Conservation (phyloP, 1,140 invertebrate species). For the Drosophila sucinea region DNA sequence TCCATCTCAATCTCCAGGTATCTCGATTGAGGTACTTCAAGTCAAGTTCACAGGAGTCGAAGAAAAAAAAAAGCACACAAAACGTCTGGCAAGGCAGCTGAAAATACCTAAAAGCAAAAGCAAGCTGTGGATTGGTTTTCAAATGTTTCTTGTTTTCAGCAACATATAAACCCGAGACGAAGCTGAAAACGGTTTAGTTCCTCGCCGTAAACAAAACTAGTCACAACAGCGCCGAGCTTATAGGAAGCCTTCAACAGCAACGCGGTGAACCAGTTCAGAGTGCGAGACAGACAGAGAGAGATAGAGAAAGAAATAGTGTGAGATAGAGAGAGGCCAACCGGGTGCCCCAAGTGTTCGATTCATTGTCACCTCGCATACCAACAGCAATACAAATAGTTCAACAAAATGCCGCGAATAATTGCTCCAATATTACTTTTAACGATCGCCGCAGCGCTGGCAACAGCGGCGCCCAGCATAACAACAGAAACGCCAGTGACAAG, state of each 20-base stretch:
- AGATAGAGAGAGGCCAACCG: slow-evolving; percentile 40
- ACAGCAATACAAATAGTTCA: slow-evolving; percentile 13
- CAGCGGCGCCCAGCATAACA: background rate
- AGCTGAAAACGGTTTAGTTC: slow-evolving; percentile 79
- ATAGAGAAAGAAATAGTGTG: slow-evolving; percentile 24
- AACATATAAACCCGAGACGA: slow-evolving; percentile 68
- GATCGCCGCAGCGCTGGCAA: background rate
- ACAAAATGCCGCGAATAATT: slow-evolving; percentile 52
- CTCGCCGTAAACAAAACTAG: slow-evolving; percentile 81
- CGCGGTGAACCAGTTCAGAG: slow-evolving; percentile 51
- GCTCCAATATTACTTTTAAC: slow-evolving; percentile 6
- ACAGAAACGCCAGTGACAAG: background rate
- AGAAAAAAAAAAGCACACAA: slow-evolving; percentile 12
- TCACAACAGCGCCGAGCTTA: slow-evolving; percentile 66
- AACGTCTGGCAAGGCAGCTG: slow-evolving; percentile 55
- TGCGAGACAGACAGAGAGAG: slow-evolving; percentile 19
- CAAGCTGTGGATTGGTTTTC: slow-evolving; percentile 49
- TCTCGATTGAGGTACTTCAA: slow-evolving; percentile 36
- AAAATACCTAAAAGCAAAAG: slow-evolving; percentile 24
- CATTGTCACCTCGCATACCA: slow-evolving; percentile 55
- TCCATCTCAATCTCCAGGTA: background rate
- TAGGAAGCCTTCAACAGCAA: slow-evolving; percentile 50
- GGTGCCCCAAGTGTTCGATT: slow-evolving; percentile 65
- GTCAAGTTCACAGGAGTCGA: slow-evolving; percentile 47
- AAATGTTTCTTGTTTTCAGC: slow-evolving; percentile 23